Conservation (phyloP, 2,113 vertebrate genomes). For the Shinisaurus crocodilurus region DNA sequence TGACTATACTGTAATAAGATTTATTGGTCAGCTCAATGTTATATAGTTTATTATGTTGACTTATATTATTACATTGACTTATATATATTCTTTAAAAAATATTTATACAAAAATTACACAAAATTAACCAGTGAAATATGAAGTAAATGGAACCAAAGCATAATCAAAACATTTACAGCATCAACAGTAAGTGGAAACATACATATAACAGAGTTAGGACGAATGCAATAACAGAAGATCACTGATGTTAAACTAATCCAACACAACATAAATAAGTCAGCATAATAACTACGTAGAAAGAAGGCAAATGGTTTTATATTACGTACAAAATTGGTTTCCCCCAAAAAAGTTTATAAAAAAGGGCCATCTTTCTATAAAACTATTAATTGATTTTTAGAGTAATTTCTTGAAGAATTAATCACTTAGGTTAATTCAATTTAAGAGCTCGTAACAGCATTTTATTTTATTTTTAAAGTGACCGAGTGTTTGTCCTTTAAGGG, state of each 20-base stretch:
- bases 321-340: not conserved
- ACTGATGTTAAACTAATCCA: not conserved
- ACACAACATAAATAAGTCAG: not conserved
- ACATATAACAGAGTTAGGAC: not conserved
- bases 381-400: not conserved
- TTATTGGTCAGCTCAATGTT: not conserved
- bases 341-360: not conserved
- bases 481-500: not conserved
- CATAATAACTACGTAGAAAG: not conserved
- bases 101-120: not conserved
- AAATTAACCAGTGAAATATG: not conserved
- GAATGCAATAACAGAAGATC: not conserved
- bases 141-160: not conserved
- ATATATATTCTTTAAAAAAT: too few relatives aligned
- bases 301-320: not conserved
- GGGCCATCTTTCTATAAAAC: not conserved
- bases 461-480: fast-evolving
- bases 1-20: not conserved
- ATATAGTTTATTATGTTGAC: not conserved
- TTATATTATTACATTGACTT: too few relatives aligned
- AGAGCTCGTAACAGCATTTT: not conserved
- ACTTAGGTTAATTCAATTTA: not conserved
- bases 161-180: not conserved
- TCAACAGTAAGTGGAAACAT: not conserved
- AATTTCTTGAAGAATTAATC: not conserved